Evolutionary conservation across 2,113 vertebrate species (phyloP).

Genomic region (Gymnogyps californianus): DNA sequence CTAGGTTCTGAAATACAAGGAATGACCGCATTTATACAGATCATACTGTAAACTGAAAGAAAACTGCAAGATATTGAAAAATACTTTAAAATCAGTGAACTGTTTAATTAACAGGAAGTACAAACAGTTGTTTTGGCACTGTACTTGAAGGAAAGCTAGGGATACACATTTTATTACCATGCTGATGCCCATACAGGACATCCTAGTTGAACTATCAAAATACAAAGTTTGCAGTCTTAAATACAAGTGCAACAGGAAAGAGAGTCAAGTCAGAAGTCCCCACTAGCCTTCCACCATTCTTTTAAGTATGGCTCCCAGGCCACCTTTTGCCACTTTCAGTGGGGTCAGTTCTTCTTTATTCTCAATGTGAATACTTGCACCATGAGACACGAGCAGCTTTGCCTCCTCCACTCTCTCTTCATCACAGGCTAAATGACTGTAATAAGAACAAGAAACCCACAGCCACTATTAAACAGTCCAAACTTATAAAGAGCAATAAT

Average conservation of each 20-base stretch:
- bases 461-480: not conserved
- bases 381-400: constrained; percentile 90
- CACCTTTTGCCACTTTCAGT: constrained; percentile 86
- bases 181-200: not conserved
- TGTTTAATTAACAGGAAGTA: not conserved
- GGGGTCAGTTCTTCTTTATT: constrained; percentile 97
- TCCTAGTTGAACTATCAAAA: not conserved
- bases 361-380: constrained; percentile 95
- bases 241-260: not conserved
- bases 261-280: not conserved
- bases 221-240: not conserved
- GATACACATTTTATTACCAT: not conserved
- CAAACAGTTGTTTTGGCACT: constrained; percentile 16
- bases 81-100: not conserved
- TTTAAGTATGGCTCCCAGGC: constrained; percentile 81
- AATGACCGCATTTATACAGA: not conserved
- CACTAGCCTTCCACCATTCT: constrained; percentile 86
- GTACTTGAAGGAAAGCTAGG: not conserved
- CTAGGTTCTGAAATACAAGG: not conserved
- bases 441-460: constrained; percentile 55
- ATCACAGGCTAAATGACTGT: constrained; percentile 94
- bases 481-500: not conserved
- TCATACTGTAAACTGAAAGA: not conserved
- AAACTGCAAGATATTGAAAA: not conserved
- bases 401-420: constrained; percentile 94